Conservation (phyloP, 2,113 vertebrate genomes). For the Sander lucioperca region DNA sequence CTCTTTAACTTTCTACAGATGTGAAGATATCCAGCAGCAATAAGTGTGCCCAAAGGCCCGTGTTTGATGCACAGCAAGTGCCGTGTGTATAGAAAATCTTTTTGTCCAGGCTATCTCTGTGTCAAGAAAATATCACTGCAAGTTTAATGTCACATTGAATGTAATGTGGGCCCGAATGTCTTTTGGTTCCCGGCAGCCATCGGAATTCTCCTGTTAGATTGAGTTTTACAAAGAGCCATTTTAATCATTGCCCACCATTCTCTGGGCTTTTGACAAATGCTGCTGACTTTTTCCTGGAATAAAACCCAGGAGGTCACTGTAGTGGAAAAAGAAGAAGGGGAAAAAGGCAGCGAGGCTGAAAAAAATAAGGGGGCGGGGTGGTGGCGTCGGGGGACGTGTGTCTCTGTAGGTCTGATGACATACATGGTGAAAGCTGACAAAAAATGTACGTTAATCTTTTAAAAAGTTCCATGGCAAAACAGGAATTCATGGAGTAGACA, state of each 20-base stretch:
- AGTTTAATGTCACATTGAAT: slow-evolving; percentile 39
- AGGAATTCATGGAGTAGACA: slow-evolving; percentile 75
- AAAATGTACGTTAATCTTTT: slow-evolving; percentile 77
- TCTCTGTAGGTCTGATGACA: slow-evolving; percentile 74
- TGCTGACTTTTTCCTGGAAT: slow-evolving; percentile 84
- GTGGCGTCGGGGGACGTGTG: background rate
- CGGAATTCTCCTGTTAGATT: slow-evolving; percentile 65
- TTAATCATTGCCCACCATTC: slow-evolving; percentile 69
- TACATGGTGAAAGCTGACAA: slow-evolving; percentile 84
- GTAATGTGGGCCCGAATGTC: slow-evolving; percentile 47
- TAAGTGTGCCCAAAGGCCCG: background rate
- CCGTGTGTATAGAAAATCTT: slow-evolving; percentile 27
- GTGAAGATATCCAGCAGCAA: slow-evolving; percentile 21
- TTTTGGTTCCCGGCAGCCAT: slow-evolving; percentile 55
- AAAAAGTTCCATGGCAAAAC: slow-evolving; percentile 79
- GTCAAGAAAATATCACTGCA: slow-evolving; percentile 60
- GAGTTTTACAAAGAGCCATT: slow-evolving; percentile 79
- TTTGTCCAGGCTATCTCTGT: slow-evolving; percentile 53
- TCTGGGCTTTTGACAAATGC: slow-evolving; percentile 84
- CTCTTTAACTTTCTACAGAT: slow-evolving; percentile 25
- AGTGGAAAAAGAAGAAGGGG: slow-evolving; percentile 51
- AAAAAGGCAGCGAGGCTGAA: slow-evolving; percentile 3
- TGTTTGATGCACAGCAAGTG: slow-evolving; percentile 39
- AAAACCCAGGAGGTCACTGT: slow-evolving; percentile 84
- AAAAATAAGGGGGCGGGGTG: slow-evolving; percentile 9